Base-by-base conservation (phyloP, 1,140 invertebrate species). In the Melitaea cinxia region DNA sequence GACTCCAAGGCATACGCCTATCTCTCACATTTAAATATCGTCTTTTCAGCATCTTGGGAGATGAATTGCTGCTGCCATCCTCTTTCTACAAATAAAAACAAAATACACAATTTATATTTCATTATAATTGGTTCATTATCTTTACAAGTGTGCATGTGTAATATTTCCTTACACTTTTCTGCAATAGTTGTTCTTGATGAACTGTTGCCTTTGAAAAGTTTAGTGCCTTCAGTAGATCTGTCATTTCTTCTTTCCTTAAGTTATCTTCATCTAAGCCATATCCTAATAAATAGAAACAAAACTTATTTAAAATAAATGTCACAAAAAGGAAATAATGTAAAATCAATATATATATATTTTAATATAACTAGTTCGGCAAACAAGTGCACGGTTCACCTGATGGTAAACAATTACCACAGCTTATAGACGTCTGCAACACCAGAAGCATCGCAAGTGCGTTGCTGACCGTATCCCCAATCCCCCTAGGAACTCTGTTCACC, bases 1-100 rank as follows among this genome's bases (percentile, higher is more conserved):
- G 65, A 61, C 89, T 89, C 91, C 91, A 92, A 14, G 91, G 91
- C 76, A 92, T 76, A 19, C 91, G 74, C 39, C 89, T 86, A 49
- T 92, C 91, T 65, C 68, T 80, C 2, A 90, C 89, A 78, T 88
- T 87, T 28, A 85, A 65, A 72, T 83, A 88, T 17, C 80, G 70
- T 55, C 91, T 81, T 73, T 89, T 89, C 82, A 92, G 80, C 12
- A 57, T 66, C 72, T 75, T 83, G 35, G 80, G 52, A 47, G 75
- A 19, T 30, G 67, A 42, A 59, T 47, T 52, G 23, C 14, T 35
- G 59, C 37, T 65, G 12, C 52, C 60, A 37, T 85, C 75, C 53
- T 54, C 65, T 81, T 88, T 55, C 47, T 75, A 70, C 68, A 60
- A 72, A 70, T 33, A 52, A 57, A 50, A 50, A 53, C 4, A 33